Evolutionary conservation across 2,113 vertebrate species (phyloP), one percentile per base, ranked within the genome.

Genomic region (Alethe castanea): DNA sequence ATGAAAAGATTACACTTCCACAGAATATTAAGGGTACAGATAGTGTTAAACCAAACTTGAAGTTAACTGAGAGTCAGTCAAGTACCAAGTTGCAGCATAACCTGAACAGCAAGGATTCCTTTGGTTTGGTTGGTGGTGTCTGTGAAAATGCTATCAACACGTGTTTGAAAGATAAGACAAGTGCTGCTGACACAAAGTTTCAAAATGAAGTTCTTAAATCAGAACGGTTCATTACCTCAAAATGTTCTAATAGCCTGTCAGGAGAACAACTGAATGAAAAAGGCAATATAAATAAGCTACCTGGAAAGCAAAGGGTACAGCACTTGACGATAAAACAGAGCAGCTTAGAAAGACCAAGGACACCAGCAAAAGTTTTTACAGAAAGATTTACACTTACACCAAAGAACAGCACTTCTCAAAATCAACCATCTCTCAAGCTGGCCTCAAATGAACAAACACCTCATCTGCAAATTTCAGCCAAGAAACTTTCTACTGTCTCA

Each of bases 321-420:
- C 78, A 61, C 4, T 70, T 71, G 7, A 14, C 52, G 15, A 35
- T 42, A 38, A 98, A 98, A 86, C 94, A 66, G 31, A 89, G 87
- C 36, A 81, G 65, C 88, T 73, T 97, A 13, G 98, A 98, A 56
- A 97, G 91, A 61, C 91, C 92, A 67, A 98, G 92, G 71, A 94
- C 96, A 3, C 93, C 97, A 36, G 35, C 12, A 3, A 98, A 95
- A 69, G 66, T 36, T 45, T 44, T 71, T 9, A 14, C 74, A 22
- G 98, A 97, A 33, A 80, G 80, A 11, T 4, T 86, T 33, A 97
- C 89, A 72, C 67, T 72, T 3, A 79, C 83, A 31, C 86, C 90
- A 3, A 96, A 88, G 88, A n/a, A 36, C 6, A 64, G 70, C 28
- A 6, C 81, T 15, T 71, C 88, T 81, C 95, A 79, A 20, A 67